Base-by-base conservation (phyloP, 2,888 invertebrate species). In the Sussaba pulchella region DNA sequence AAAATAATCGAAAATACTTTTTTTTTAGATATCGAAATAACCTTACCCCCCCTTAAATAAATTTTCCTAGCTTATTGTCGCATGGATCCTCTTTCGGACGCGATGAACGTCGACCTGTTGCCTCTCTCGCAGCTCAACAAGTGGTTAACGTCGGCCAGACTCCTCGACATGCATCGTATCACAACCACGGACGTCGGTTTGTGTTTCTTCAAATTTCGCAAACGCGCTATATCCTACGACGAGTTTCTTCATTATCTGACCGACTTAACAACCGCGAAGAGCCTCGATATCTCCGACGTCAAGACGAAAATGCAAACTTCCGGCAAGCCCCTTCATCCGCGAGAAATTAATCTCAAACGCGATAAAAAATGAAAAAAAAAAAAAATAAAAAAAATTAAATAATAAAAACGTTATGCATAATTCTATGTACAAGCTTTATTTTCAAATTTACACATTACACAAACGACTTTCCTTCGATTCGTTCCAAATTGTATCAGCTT, bases 131-230 rank as follows among this genome's bases (percentile, higher is more conserved):
- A 89, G 70, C 87, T 88, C 26, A 86, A 90, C 69, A 84, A 85
- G 39, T 90, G 90, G 91, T 69, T 91, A 9, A 63, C 77, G 5
- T 74, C 85, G 4, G 89, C 90, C 8, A 75, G 85, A 19, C 84
- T 90, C 64, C 78, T 90, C 2, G 88, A 90, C 66, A 87, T 86
- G 86, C 61, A 81, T 1, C 85, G 84, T 2, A 52, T 90, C 0
- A 89, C 89, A 0, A 86, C 87, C 2, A 90, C 89, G 0, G 88
- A 90, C 17, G 89, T 88, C 1, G 90, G 89, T 21, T 43, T 89
- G 3, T 85, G 85, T 36, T 91, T 90, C 67, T 88, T 90, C 41
- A 88, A 90, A 78, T 90, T 89, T 78, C 87, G 87, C 2, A 89
- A 89, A 79, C 85, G 90, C 36, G 90, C 90, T 0, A 72, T 90